Base-by-base conservation (phyloP, 2,888 invertebrate species). In the Podabrus alpinus region DNA sequence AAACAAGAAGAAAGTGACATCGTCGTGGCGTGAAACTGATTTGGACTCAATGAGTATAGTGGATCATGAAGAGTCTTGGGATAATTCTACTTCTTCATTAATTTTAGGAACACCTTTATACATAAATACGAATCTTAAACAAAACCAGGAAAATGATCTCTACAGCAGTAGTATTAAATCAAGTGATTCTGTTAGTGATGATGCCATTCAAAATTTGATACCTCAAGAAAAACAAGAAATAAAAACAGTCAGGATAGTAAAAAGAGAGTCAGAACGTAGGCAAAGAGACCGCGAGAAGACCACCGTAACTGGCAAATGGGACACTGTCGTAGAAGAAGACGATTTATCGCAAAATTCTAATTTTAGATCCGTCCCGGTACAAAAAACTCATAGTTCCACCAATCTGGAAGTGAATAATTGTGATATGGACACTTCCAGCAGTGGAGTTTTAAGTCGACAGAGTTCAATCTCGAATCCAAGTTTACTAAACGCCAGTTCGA, bases 231-330 rank as follows among this genome's bases (percentile, higher is more conserved):
- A 95, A 81, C 92, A 94, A 85, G 96, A 97, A 88, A 95, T 95
- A 74, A 96, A 97, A 90, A 97, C 97, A 0, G 97, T 97, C 15
- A 91, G 97, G 75, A 97, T 97, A 82, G 97, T 97, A 0, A 97
- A 97, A 88, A 90, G 97, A 13, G 96, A 97, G 85, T 95, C 96
- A 17, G 97, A 96, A 86, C 91, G 96, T 70, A 89, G 97, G 0
- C 95, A 95, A 84, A 89, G 95, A 67, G 95, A 95, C 82, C 89
- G 95, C 66, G 95, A 95, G 82, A 92, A 94, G 66, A 45, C 45
- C 45, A 90, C 89, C 25, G 76, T 79, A 13, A 82, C 83, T 5
- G 84, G 84, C 5, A 86, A 86, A 81, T 87, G 86, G 84, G 87
- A 87, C 73, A 77, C 86, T 15, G 81, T 88, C 13, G 73, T 84